Evolutionary conservation across 2,797 vertebrate species (phyloP).

Genomic region (Clarias pachynema): DNA sequence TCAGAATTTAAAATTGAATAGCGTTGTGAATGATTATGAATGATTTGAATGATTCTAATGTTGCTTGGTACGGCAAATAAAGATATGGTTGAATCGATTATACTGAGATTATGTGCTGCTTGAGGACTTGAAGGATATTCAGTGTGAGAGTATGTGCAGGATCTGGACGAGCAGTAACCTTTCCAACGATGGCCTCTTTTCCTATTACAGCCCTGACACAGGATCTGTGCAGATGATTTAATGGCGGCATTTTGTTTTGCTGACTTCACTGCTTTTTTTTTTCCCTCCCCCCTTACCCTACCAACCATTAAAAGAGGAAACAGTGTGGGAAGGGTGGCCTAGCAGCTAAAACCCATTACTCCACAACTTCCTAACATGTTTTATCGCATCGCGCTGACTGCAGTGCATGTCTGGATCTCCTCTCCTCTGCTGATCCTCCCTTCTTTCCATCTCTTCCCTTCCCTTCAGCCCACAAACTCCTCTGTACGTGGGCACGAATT

Average conservation of each 20-base stretch:
- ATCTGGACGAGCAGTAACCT: conserved; percentile 88
- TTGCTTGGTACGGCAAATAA: not conserved
- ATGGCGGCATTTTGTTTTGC: conserved; percentile 95
- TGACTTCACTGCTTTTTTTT: conserved; percentile 80
- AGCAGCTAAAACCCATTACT: conserved; percentile 79
- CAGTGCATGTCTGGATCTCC: conserved; percentile 43
- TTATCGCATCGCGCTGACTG: conserved; percentile 60
- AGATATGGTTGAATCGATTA: not conserved
- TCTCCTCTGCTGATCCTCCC: conserved; percentile 6
- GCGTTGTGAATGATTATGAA: not conserved
- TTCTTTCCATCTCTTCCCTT: not conserved
- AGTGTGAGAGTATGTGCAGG: not conserved
- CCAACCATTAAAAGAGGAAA: conserved; percentile 72
- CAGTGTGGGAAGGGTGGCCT: conserved; percentile 77
- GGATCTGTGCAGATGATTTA: conserved; percentile 90
- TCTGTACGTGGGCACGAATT: conserved; percentile 34
- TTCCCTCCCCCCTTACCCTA: conserved; percentile 2
- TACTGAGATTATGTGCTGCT: not conserved
- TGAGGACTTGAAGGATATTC: not conserved
- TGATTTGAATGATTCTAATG: no score
- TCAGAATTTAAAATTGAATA: not conserved
- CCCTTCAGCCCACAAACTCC: not conserved
- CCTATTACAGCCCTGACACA: conserved; percentile 88
- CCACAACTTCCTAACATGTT: conserved; percentile 56
- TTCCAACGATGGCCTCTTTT: conserved; percentile 85